Base-by-base conservation (phyloP, 1,140 invertebrate species). In the Mesaphorura yosii region DNA sequence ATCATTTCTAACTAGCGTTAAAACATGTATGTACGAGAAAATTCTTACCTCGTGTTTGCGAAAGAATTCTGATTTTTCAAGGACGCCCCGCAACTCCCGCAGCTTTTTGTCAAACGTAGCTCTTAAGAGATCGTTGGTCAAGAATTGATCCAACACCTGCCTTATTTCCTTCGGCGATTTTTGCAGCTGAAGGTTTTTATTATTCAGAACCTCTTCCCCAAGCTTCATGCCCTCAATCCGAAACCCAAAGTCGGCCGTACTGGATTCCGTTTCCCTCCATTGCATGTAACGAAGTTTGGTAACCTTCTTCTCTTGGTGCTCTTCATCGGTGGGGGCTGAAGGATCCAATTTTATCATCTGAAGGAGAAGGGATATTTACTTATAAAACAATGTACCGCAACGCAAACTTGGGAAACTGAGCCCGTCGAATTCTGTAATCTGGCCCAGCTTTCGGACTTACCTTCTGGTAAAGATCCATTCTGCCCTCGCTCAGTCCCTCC, bases 231-330 rank as follows among this genome's bases (percentile, higher is more conserved):
- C 94, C 72, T 98, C 94, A 57, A 98, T 93, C 57, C 94, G 73
- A 67, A 98, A 98, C 1, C 92, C 93, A 59, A 94, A 81, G 45
- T 82, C 81, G 31, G 87, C 85, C 0, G 90, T 89, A 2, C 92
- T 96, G 55, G 88, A 94, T 64, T 91, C 83, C 53, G 86, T 75
- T 70, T 97, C 93, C 31, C 93, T 75, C 71, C 95, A 97, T 66
- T 88, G 83, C 88, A 94, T 94, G 70, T 95, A 96, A 15, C 90
- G 77, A 53, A 93, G 73, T 72, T 95, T 95, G 1, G 89, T 93
- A 5, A 96, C 84, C 2, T 87, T 88, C 55, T 50, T 80, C 73
- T 75, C 68, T 29, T 75, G 70, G 61, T 86, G 80, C 69, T 96
- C 91, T 41, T 86, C 81, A 49, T 73, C 68, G 2, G 86, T 93